phyloP scores from a whole-genome alignment of 2,113 vertebrate genomes.

The Ophiodon elongatus region DNA sequence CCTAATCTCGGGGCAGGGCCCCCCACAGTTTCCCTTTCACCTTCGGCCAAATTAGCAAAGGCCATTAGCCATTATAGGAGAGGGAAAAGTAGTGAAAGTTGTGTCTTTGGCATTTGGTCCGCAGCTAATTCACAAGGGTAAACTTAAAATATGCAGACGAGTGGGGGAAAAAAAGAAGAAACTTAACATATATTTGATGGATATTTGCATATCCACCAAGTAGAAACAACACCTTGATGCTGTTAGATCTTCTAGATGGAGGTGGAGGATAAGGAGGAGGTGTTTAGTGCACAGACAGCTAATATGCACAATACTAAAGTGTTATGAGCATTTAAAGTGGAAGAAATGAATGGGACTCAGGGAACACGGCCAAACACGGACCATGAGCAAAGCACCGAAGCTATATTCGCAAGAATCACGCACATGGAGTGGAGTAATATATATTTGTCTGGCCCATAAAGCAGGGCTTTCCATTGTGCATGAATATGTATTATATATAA shows the following conservation, averaged over 20 bases:
- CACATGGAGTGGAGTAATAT: not conserved
- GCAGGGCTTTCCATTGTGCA: slow-evolving; percentile 23
- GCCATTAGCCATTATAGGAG: slow-evolving; percentile 5
- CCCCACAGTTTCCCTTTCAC: slow-evolving; percentile 37
- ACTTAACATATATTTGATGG: not conserved
- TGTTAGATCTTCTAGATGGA: not conserved
- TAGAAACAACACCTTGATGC: not conserved
- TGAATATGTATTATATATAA: slow-evolving; percentile 1
- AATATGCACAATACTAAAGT: not conserved
- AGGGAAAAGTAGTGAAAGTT: not conserved
- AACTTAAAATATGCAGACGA: not conserved
- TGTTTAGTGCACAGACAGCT: not conserved
- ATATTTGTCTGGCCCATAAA: slow-evolving; percentile 14
- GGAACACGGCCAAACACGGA: not conserved
- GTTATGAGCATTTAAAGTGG: not conserved
- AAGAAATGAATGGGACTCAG: not conserved
- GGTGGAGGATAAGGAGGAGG: not conserved
- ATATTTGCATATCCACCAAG: not conserved
- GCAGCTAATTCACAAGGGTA: not conserved
- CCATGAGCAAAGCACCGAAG: not conserved
- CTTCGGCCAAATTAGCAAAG: slow-evolving; percentile 2
- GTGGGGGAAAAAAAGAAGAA: not conserved
- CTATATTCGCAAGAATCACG: not conserved
- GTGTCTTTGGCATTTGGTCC: slow-evolving; percentile 11
- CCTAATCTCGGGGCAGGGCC: slow-evolving; percentile 64